Evolutionary conservation across 2,113 vertebrate species (phyloP), one percentile per base, ranked within the genome.

Genomic region (Rafetus swinhoei): DNA sequence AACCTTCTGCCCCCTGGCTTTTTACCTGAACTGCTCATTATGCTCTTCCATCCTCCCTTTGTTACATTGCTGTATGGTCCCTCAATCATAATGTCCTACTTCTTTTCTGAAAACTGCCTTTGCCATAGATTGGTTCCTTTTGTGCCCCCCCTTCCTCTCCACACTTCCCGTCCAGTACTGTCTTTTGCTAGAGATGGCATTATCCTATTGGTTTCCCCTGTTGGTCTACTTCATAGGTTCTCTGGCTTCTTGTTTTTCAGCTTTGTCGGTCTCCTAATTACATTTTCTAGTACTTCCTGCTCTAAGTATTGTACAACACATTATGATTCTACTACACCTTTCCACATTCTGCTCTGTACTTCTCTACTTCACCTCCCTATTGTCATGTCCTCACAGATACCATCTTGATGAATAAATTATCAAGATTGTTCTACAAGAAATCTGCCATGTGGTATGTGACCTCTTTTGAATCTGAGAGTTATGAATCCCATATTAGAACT

Each of bases 351-450:
- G 59, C 69, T 94, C 85, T 94, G 74, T 21, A 76, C 74, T 50
- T 88, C 95, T 89, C 69, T 90, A 45, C 85, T 82, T 95, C 86
- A 90, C 84, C 84, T 88, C 74, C 90, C 69, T 59, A 84, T 62
- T 87, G 83, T 19, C 94, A 81, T 3, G 84, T 95, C 90, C 69
- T 93, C 87, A 88, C 72, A 96, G 96, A 87, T 96, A 94, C 39
- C 79, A 95, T 97, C 86, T 94, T 96, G 93, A 92, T 97, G 97
- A 98, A 98, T 97, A 97, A 97, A 96, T 97, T 96, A 96, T 94
- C 95, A 95, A 81, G 81, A 96, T 94, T 97, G 94, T 94, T 97
- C 96, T 96, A 97, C 87, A 97, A 97, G 96, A 90, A 97, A 96
- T 91, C 88, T 93, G 93, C 89, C 93, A 83, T 88, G 92, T 95